These are phyloP conservation scores for Phalacrocorax aristotelis DNA, from an alignment of 2,113 vertebrate species.

Conservation along the genomic window DNA sequence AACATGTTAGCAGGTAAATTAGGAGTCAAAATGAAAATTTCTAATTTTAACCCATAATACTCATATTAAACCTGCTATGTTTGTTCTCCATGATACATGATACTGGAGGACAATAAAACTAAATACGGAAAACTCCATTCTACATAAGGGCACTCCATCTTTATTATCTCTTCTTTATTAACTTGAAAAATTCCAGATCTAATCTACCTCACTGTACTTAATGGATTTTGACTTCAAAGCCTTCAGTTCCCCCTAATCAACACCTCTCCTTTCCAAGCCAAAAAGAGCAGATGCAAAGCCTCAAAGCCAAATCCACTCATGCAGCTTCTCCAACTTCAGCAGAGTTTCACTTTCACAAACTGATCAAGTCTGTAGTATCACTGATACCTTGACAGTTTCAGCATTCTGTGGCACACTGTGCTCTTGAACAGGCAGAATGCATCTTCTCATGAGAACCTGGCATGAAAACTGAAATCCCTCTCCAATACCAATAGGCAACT, in stretches of 20 bases:
- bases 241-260: not conserved
- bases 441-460: not conserved
- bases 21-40: not conserved
- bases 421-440: not conserved
- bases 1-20: not conserved
- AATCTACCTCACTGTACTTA: not conserved
- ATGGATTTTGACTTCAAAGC: conserved; percentile 1
- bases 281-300: not conserved
- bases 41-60: not conserved
- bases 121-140: not conserved
- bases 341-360: not conserved
- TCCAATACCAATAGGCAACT: not conserved
- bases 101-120: not conserved
- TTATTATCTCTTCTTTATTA: not conserved
- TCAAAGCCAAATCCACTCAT: not conserved
- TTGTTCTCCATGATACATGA: not conserved
- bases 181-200: not conserved
- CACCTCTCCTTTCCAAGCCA: not conserved
- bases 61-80: not conserved
- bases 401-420: not conserved
- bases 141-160: not conserved
- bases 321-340: not conserved
- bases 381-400: not conserved
- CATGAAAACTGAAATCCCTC: not conserved
- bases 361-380: not conserved